phyloP scores from a whole-genome alignment of 1,140 invertebrate species.

The Drosophila tropicalis region DNA sequence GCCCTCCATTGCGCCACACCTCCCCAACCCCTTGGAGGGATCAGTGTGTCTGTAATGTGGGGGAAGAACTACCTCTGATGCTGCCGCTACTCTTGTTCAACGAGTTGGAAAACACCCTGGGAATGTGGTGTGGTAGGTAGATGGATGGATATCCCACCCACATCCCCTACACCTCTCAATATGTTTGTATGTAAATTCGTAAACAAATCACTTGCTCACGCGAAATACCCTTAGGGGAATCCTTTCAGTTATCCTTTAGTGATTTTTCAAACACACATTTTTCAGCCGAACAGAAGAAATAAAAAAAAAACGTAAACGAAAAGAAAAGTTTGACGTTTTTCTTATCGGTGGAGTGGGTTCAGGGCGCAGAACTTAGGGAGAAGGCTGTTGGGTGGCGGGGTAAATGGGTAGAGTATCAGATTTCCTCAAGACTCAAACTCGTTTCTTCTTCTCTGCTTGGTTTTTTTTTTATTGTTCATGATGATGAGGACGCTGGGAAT shows the following conservation, averaged over 20 bases:
- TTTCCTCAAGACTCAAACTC: constrained; percentile 41
- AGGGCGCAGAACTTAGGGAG: neutral
- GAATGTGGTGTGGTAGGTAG: constrained; percentile 31
- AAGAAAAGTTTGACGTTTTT: constrained; percentile 64
- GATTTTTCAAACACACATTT: constrained; percentile 77
- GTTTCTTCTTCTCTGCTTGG: constrained; percentile 32
- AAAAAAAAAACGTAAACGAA: constrained; percentile 2
- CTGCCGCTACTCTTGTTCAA: constrained; percentile 52
- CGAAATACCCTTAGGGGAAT: constrained; percentile 77
- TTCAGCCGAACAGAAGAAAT: constrained; percentile 24
- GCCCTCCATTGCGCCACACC: constrained; percentile 22
- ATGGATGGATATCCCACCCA: constrained; percentile 6
- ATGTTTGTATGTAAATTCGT: constrained; percentile 71
- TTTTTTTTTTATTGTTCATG: constrained; percentile 25
- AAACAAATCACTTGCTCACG: constrained; percentile 75
- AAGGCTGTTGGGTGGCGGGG: neutral
- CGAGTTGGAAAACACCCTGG: constrained; percentile 74
- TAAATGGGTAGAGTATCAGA: constrained; percentile 48
- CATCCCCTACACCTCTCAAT: constrained; percentile 3
- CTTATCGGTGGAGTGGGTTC: constrained; percentile 24
- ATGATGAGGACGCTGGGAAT: constrained; percentile 52
- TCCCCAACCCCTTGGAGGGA: constrained; percentile 33
- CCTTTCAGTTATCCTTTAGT: constrained; percentile 77
- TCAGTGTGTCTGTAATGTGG: constrained; percentile 11
- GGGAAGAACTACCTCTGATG: neutral